A percentile compares a stretch with the other conserved stretches of the same genome.
phyloP scores from a whole-genome alignment of 1,140 invertebrate species.

The Hyles vespertilio region DNA sequence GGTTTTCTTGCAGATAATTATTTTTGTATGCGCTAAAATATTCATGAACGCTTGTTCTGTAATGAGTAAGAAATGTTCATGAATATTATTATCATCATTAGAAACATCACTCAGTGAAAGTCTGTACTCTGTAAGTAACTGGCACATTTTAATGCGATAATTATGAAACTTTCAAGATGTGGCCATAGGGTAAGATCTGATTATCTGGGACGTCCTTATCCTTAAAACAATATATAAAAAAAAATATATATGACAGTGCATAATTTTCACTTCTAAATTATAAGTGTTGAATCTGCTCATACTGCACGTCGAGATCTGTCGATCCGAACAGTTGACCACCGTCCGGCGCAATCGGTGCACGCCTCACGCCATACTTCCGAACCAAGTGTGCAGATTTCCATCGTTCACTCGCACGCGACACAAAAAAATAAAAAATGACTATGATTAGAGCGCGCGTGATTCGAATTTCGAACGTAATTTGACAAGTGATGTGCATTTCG shows the following conservation, averaged over 20 bases:
- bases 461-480: constrained; percentile 35
- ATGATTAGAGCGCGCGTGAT: constrained; percentile 39
- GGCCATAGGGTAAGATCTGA: no score
- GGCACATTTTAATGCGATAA: no score
- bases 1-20: no score
- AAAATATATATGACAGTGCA: not conserved
- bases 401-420: constrained; percentile 29
- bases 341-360: constrained; percentile 57
- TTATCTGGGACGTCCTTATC: no score
- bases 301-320: not conserved
- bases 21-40: no score
- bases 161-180: no score
- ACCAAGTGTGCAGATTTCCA: not conserved
- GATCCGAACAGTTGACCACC: constrained; percentile 53
- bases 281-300: not conserved
- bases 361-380: constrained; percentile 29
- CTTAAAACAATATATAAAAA: no score
- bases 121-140: no score
- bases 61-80: no score
- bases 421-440: constrained; percentile 39
- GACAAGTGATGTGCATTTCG: constrained; percentile 40
- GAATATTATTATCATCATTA: no score
- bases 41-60: no score
- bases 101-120: no score
- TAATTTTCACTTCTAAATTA: not conserved